Conservation (phyloP, 92 coral and sea anemone species). For the Epizoanthus ramosus region DNA sequence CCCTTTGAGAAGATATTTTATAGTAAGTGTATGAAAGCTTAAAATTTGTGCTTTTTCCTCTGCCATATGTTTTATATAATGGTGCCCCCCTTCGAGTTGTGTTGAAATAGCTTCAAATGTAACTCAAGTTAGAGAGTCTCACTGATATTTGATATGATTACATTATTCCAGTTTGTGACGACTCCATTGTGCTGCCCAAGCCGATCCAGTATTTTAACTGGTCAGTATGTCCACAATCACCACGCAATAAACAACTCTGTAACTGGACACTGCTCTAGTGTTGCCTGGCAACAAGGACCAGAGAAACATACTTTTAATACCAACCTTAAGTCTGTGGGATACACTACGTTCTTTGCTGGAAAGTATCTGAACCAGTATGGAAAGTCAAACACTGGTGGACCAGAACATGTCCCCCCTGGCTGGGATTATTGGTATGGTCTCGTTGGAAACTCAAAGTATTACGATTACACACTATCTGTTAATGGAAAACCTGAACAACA, state of each 20-base stretch:
- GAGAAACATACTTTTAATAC: slow-evolving; percentile 74
- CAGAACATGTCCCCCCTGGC: slow-evolving; percentile 85
- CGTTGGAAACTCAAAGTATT: slow-evolving; percentile 83
- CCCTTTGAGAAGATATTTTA: too few species aligned
- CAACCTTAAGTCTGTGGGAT: slow-evolving; percentile 60
- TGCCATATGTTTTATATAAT: too few species aligned
- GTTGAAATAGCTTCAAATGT: too few species aligned
- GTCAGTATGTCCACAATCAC: slow-evolving; percentile 80
- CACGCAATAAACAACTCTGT: slow-evolving; percentile 74
- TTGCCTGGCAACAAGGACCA: slow-evolving; percentile 78
- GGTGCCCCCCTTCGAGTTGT: too few species aligned
- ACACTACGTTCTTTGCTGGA: slow-evolving; percentile 79
- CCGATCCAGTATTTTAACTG: slow-evolving; percentile 84
- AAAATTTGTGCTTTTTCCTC: too few species aligned
- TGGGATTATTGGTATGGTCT: slow-evolving; percentile 88
- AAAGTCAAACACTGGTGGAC: slow-evolving; percentile 58
- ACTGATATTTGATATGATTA: neutral
- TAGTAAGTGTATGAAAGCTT: too few species aligned
- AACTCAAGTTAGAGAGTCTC: neutral
- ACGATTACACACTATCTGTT: slow-evolving; percentile 75
- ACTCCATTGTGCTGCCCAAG: slow-evolving; percentile 89
- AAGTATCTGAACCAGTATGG: slow-evolving; percentile 85
- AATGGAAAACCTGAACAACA: slow-evolving; percentile 83
- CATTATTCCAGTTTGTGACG: slow-evolving; percentile 69
- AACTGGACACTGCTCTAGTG: slow-evolving; percentile 75